Base-by-base conservation (phyloP, 2,888 invertebrate genomes). In the Ichneumoninae sp. region DNA sequence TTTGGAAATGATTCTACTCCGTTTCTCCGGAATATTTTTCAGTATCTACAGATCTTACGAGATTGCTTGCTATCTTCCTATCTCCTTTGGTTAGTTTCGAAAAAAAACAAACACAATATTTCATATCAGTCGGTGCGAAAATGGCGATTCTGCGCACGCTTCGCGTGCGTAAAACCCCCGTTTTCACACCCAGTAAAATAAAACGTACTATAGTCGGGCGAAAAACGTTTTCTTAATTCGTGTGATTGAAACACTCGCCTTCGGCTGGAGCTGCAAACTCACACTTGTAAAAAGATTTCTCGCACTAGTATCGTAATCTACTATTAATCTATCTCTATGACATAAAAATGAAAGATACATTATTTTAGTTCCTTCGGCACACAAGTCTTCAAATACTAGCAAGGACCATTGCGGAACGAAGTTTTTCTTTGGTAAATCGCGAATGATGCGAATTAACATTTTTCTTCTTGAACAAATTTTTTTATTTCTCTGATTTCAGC, bases 1-100 rank as follows among this genome's bases (percentile, higher is more conserved):
- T 69, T 69, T 85, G 54, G 60, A 85, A 33, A 82, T 54, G 0
- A 72, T 85, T 47, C 33, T 80, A 7, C 30, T 85, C 36, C 66
- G 82, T 40, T 85, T 85, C 33, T 82, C 76, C 1, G 85, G 82
- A 72, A 82, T 85, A 69, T 85, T 82, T 66, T 82, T 80, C 50
- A 74, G 80, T 80, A 65, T 85, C 47, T 85, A 82, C 40, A 66
- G 69, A 77, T 76, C 80, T 5, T 72, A 82, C 69, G 85, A 85
- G 6, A 69, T 85, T 44, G 47, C 54, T 7, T 80, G 68, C 36
- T 82, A 82, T 62, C 22, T 85, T n/a, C 85, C 85, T 3, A 62
- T 82, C 65, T 77, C 82, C 16, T 77, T 82, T 13, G 82, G 85
- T 85, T 16, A 80, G 82, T 82, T 47, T 74, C 33, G n/a, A 62